These are phyloP conservation scores for Agriopis aurantiaria DNA, from an alignment of 2,888 invertebrate species.

Conservation along the genomic window DNA sequence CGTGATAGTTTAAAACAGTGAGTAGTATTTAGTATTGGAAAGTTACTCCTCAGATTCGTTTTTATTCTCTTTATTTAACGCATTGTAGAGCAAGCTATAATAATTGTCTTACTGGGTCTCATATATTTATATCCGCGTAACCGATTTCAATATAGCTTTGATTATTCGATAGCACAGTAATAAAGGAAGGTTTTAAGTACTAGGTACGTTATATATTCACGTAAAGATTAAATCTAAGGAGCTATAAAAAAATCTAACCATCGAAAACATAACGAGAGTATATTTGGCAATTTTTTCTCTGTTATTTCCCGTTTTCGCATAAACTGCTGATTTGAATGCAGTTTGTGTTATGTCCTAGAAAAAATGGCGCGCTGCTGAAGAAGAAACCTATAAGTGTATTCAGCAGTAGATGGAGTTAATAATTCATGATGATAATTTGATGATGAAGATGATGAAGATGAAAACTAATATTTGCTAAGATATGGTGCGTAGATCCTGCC, in stretches of 20 bases:
- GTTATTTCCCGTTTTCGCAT: not conserved
- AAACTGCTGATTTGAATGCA: not conserved
- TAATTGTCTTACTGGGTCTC: not conserved
- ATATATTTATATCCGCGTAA: not conserved
- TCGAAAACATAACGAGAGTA: not conserved
- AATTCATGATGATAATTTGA: too few relatives aligned
- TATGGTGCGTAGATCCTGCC: too few relatives aligned
- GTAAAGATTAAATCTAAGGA: not conserved
- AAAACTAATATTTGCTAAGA: too few relatives aligned
- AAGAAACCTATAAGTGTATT: too few relatives aligned
- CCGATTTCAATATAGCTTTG: not conserved
- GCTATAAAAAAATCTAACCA: not conserved
- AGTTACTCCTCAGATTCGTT: not conserved
- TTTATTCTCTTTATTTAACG: not conserved
- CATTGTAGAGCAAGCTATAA: not conserved
- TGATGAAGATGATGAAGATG: too few relatives aligned
- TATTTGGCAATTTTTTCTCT: not conserved
- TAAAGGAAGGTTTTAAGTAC: not conserved
- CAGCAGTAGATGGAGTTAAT: too few relatives aligned
- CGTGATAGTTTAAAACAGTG: too few relatives aligned
- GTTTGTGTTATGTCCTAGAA: not conserved
- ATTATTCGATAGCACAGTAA: not conserved
- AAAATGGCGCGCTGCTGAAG: too few relatives aligned
- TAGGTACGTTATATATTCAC: not conserved
- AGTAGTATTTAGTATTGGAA: not conserved